phyloP scores from a whole-genome alignment of 2,888 invertebrate species.

The Hypena proboscidalis region DNA sequence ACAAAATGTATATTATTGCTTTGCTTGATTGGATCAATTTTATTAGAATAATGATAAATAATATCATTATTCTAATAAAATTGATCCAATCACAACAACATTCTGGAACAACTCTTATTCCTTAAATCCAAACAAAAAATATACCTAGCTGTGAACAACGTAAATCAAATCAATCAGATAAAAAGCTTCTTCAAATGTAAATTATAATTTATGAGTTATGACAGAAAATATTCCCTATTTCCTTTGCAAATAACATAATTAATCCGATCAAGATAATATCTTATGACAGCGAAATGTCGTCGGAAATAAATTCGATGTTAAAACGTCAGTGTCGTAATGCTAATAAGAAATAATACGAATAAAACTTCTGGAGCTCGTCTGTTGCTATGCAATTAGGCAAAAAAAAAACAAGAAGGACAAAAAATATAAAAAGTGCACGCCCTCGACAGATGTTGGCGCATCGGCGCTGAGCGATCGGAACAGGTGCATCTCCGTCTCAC shows the following conservation, averaged over 20 bases:
- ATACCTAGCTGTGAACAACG: conserved; percentile 4
- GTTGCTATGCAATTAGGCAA: conserved; percentile 66
- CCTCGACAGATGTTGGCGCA: conserved; percentile 76
- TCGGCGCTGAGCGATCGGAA: conserved; percentile 69
- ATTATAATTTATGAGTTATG: conserved; percentile 2
- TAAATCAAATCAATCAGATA: conserved; percentile 7
- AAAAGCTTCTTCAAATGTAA: conserved; percentile 1
- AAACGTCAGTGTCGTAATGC: conserved; percentile 44
- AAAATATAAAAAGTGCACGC: conserved; percentile 66
- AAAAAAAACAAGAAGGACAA: conserved; percentile 48
- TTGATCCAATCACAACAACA: no score
- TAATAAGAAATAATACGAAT: conserved; percentile 50
- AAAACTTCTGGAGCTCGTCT: conserved; percentile 40
- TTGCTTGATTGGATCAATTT: no score
- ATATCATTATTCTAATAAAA: no score
- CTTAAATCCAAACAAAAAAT: conserved; percentile 6
- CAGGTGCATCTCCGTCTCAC: conserved; percentile 74
- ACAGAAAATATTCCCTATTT: conserved; percentile 11
- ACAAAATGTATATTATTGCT: no score
- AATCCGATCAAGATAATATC: conserved; percentile 33
- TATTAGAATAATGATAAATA: no score
- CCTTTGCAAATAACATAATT: conserved; percentile 31
- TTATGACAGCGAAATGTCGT: conserved; percentile 21
- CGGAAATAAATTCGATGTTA: conserved; percentile 31
- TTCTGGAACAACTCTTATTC: no score